Base-by-base conservation (phyloP, 2,888 invertebrate genomes). In the Ischnura elegans region DNA sequence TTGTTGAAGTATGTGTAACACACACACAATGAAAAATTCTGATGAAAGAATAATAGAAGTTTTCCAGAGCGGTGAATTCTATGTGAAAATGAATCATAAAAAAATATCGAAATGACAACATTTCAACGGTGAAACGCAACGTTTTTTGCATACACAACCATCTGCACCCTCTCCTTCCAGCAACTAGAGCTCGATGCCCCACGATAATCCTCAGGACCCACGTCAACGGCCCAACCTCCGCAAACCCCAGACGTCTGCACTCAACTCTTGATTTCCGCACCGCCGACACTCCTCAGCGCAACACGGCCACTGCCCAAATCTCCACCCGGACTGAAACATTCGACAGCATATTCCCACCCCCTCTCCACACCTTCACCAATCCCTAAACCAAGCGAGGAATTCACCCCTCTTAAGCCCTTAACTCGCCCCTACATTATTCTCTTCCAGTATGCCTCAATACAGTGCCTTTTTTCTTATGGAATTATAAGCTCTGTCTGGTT, bases 231-330 rank as follows among this genome's bases (percentile, higher is more conserved):
- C 76, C n/a, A n/a, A n/a, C 61, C n/a, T 61, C n/a, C n/a, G 25
- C 25, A 13, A 45, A 25, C 90, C 29, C 90, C 25, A 6, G n/a
- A 36, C 55, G 42, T 19, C 51, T 90, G 61, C 90, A 90, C 66
- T 90, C 90, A 90, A 61, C 90, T 66, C 66, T 61, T 90, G 90
- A 90, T 90, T 90, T 90, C 90, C 66, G 61, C 90, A 25, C 45
- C 61, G 43, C 61, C 66, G 36, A n/a, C 36, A 10, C 61, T 90
- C 90, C 43, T 25, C 61, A 43, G 45, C 45, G n/a, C 90, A n/a
- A 61, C 90, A 87, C 76, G 76, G n/a, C 42, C 55, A 36, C 51
- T 19, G 55, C 13, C 87, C 51, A 51, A 51, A 87, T 87, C 47
- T 55, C 61, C 47, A 36, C 51, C n/a, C 51, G 2, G 36, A 87